Conservation (phyloP, 2,888 invertebrate genomes). For the Meganola albula region DNA sequence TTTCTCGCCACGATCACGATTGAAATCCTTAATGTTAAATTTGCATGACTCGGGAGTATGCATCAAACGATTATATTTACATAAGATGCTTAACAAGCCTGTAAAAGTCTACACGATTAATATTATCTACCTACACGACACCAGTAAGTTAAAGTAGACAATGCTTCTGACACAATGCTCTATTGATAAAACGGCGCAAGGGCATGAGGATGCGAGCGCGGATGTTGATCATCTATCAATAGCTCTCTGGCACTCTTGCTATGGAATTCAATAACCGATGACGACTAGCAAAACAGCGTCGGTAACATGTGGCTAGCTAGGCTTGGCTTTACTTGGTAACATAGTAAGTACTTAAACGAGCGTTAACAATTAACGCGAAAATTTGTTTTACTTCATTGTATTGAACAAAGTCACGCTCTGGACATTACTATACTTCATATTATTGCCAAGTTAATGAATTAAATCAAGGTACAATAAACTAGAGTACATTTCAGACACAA, state of each 20-base stretch:
- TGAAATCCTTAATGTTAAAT: too few relatives aligned
- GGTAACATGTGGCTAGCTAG: conserved; percentile 46
- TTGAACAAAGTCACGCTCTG: conserved; percentile 24
- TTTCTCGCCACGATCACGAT: too few relatives aligned
- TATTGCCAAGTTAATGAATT: conserved; percentile 11
- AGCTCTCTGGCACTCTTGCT: conserved; percentile 45
- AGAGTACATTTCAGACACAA: too few relatives aligned
- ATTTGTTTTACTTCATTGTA: conserved; percentile 25
- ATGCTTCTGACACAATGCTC: conserved; percentile 30
- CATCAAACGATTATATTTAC: too few relatives aligned
- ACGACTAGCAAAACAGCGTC: conserved; percentile 31
- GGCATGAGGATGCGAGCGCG: conserved; percentile 40
- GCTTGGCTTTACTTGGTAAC: conserved; percentile 20
- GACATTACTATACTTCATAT: too few relatives aligned
- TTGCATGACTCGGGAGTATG: too few relatives aligned
- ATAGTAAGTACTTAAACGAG: conserved; percentile 23
- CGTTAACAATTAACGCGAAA: conserved; percentile 23
- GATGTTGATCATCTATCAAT: conserved; percentile 56
- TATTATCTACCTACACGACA: too few relatives aligned
- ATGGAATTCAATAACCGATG: conserved; percentile 45
- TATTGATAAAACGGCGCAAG: conserved; percentile 30
- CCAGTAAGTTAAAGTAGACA: conserved; percentile 3
- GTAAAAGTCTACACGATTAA: too few relatives aligned
- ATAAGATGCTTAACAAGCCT: too few relatives aligned
- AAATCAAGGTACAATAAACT: too few relatives aligned